Percentiles rank a stretch among this genome's conserved stretches.
Evolutionary conservation across 2,113 vertebrate genomes (phyloP).

Genomic region (Ptilorrhoa leucosticta): DNA sequence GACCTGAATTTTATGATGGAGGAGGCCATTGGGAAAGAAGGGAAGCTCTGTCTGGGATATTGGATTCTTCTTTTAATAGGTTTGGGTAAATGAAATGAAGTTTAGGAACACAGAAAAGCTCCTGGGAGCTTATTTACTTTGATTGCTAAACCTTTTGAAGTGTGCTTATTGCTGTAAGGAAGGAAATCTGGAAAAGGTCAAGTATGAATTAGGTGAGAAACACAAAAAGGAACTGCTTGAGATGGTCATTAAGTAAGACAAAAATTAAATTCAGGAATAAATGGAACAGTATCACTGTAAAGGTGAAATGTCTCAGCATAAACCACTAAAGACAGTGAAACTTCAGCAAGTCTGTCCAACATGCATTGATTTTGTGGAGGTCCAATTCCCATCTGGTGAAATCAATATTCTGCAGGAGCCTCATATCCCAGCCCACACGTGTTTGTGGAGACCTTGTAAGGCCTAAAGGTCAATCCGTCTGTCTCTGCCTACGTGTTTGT

Average conservation of each 20-base stretch:
- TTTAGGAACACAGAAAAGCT: neutral
- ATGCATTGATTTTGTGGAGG: neutral
- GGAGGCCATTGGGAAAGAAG: neutral
- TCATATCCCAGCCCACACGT: neutral
- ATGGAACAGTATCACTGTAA: constrained; percentile 13
- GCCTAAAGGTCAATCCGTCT: neutral
- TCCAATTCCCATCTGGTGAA: neutral
- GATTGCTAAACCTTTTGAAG: constrained; percentile 36
- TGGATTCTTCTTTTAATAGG: neutral
- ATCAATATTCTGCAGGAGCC: neutral
- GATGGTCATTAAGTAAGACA: constrained; percentile 46
- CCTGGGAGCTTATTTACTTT: constrained; percentile 35
- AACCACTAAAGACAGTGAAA: neutral
- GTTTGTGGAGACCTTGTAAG: neutral
- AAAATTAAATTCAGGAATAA: constrained; percentile 33
- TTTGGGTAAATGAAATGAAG: neutral
- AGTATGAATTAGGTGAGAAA: constrained; percentile 36
- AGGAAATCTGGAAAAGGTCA: constrained; percentile 54
- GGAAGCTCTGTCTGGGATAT: neutral
- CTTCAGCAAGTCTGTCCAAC: neutral
- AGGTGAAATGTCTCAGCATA: constrained; percentile 34
- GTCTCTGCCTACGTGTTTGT: neutral
- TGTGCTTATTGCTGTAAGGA: constrained; percentile 11
- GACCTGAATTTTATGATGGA: neutral
- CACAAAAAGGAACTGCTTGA: constrained; percentile 35